Evolutionary conservation across 2,888 invertebrate species (phyloP).

Genomic region (Lycaena phlaeas): DNA sequence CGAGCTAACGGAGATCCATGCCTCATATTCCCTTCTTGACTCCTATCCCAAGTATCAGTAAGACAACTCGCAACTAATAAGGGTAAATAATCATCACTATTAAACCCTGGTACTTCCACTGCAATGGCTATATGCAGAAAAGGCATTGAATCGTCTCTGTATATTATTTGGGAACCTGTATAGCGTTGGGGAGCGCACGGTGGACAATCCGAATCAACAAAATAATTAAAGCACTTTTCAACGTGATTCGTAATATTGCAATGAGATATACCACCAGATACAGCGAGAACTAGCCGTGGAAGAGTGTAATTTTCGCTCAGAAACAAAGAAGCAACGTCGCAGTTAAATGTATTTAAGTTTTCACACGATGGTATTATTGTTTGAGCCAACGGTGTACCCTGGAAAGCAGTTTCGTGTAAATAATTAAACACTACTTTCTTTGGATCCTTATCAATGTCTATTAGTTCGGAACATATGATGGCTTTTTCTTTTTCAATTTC

Average conservation of each 20-base stretch:
- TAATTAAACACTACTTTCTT: conserved; percentile 53
- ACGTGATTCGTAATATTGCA: conserved; percentile 73
- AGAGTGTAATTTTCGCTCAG: conserved; percentile 38
- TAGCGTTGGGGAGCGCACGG: conserved; percentile 22
- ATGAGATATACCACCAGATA: conserved; percentile 80
- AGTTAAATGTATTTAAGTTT: conserved; percentile 74
- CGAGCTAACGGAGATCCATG: conserved; percentile 37
- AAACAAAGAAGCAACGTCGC: conserved; percentile 27
- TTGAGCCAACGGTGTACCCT: conserved; percentile 52
- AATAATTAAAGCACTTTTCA: conserved; percentile 42
- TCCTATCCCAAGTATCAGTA: conserved; percentile 50
- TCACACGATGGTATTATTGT: conserved; percentile 76
- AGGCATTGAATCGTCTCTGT: conserved; percentile 53
- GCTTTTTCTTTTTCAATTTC: conserved; percentile 35
- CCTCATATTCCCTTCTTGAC: conserved; percentile 33
- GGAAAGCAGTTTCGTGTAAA: conserved; percentile 60
- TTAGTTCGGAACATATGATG: conserved; percentile 37
- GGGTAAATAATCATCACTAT: conserved; percentile 36
- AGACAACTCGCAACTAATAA: conserved; percentile 43
- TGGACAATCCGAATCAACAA: conserved; percentile 56
- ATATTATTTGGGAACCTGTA: conserved; percentile 33
- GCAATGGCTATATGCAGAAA: conserved; percentile 54
- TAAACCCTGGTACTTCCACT: conserved; percentile 53
- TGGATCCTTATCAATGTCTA: conserved; percentile 41
- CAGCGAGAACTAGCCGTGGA: conserved; percentile 79